phyloP scores from a whole-genome alignment of 2,888 invertebrate genomes.

The Cheilosia grossa region DNA sequence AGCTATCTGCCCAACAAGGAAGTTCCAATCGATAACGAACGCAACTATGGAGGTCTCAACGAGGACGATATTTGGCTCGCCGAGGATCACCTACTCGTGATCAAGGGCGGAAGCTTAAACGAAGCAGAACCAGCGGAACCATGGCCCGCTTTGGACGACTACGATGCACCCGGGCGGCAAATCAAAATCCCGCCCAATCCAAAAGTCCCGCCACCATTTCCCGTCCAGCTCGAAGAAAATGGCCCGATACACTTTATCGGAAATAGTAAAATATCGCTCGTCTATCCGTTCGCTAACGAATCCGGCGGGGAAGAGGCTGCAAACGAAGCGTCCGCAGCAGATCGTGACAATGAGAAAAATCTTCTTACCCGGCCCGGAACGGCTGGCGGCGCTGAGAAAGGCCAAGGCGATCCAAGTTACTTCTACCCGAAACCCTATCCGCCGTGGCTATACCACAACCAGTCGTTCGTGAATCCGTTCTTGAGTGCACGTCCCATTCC shows the following conservation, averaged over 20 bases:
- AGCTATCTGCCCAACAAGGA: slow-evolving; percentile 92
- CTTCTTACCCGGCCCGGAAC: slow-evolving; percentile 87
- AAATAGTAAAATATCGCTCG: slow-evolving; percentile 86
- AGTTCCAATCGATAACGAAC: slow-evolving; percentile 90
- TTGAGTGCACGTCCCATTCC: slow-evolving; percentile 76
- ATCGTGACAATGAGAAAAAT: slow-evolving; percentile 82
- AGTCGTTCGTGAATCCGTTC: slow-evolving; percentile 79
- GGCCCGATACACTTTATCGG: slow-evolving; percentile 95
- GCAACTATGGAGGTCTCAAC: slow-evolving; percentile 91
- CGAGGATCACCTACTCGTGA: slow-evolving; percentile 92
- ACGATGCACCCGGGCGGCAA: slow-evolving; percentile 91
- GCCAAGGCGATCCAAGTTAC: slow-evolving; percentile 81
- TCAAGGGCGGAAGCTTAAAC: slow-evolving; percentile 90
- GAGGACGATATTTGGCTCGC: slow-evolving; percentile 95
- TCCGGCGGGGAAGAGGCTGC: slow-evolving; percentile 84
- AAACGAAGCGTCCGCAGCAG: slow-evolving; percentile 78
- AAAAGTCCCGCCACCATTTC: slow-evolving; percentile 96
- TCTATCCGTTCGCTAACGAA: slow-evolving; percentile 86
- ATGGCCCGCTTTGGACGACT: slow-evolving; percentile 94
- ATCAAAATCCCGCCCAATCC: slow-evolving; percentile 93
- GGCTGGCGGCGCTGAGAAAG: slow-evolving; percentile 77
- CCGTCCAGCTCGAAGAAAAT: slow-evolving; percentile 92
- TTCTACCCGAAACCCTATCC: slow-evolving; percentile 86
- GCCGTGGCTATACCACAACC: slow-evolving; percentile 84
- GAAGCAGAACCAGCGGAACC: slow-evolving; percentile 83